These are phyloP conservation scores for Tilapia sparmanii DNA, from an alignment of 2,113 vertebrate genomes.

Conservation along the genomic window DNA sequence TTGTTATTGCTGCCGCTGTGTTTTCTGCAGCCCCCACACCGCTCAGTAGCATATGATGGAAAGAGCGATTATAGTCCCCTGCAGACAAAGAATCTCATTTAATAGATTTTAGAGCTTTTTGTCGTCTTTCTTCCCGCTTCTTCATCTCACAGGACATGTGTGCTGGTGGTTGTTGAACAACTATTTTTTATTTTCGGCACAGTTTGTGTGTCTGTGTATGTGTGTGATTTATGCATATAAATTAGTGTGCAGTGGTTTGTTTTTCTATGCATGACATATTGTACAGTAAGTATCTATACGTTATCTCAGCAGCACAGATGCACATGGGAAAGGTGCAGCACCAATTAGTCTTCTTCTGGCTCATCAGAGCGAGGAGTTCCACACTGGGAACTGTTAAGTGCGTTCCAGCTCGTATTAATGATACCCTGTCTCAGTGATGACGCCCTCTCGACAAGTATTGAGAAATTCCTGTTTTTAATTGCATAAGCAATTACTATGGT, in stretches of 20 bases:
- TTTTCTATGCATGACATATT: background rate
- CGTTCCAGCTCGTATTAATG: conserved; percentile 22
- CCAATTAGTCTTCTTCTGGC: conserved; percentile 49
- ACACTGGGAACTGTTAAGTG: conserved; percentile 28
- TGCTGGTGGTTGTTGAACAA: background rate
- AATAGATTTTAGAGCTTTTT: conserved; percentile 41
- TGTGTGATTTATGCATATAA: background rate
- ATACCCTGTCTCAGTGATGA: conserved; percentile 12
- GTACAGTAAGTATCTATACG: background rate
- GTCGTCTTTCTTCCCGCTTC: background rate
- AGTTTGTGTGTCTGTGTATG: background rate
- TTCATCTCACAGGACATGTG: background rate
- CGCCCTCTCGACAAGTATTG: background rate
- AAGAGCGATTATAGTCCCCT: background rate
- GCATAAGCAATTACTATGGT: conserved; percentile 9
- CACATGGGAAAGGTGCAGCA: conserved; percentile 33
- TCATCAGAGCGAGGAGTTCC: conserved; percentile 32
- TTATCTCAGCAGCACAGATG: conserved; percentile 42
- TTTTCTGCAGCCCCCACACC: background rate
- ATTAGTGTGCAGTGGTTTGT: background rate
- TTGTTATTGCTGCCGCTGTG: conserved; percentile 1
- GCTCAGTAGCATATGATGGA: conserved; percentile 2
- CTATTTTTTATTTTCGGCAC: background rate
- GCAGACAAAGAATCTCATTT: conserved; percentile 33
- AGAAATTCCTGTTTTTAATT: conserved; percentile 22